phyloP scores from a whole-genome alignment of 2,888 invertebrate species.

The Chaitophorus viminalis region DNA sequence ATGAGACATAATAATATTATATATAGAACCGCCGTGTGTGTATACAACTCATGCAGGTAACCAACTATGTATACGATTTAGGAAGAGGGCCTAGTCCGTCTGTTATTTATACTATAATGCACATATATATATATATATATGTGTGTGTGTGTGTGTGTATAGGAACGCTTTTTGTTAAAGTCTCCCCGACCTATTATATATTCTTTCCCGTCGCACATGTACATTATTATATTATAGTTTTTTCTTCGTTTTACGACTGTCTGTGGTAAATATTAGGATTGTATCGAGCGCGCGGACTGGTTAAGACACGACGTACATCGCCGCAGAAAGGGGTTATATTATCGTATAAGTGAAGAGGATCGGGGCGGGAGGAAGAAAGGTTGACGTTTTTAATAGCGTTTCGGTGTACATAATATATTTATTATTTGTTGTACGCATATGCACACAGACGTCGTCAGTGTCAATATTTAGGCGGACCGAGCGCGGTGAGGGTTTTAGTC shows the following conservation, averaged over 20 bases:
- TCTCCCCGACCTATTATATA: background rate
- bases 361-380: background rate
- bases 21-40: background rate
- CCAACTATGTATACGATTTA: slow-evolving; percentile 24
- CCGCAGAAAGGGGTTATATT: slow-evolving; percentile 5
- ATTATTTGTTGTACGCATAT: slow-evolving; percentile 21
- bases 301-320: background rate
- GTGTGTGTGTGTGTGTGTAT: no score
- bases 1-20: no score
- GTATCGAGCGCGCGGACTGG: slow-evolving; percentile 33
- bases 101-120: slow-evolving; percentile 17
- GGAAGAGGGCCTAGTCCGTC: background rate
- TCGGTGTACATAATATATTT: slow-evolving; percentile 36
- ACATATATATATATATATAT: no score
- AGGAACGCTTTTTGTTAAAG: background rate
- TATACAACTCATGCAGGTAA: background rate
- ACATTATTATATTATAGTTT: no score
- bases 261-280: slow-evolving; percentile 53
- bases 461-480: slow-evolving; percentile 47
- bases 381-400: slow-evolving; percentile 47
- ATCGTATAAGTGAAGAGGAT: no score
- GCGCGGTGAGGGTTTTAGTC: slow-evolving; percentile 2
- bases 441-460: slow-evolving; percentile 2
- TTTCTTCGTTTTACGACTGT: slow-evolving; percentile 46
- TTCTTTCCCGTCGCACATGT: background rate